Evolutionary conservation across 2,113 vertebrate species (phyloP), one percentile per base, ranked within the genome.

Genomic region (Corythornis vintsioides): DNA sequence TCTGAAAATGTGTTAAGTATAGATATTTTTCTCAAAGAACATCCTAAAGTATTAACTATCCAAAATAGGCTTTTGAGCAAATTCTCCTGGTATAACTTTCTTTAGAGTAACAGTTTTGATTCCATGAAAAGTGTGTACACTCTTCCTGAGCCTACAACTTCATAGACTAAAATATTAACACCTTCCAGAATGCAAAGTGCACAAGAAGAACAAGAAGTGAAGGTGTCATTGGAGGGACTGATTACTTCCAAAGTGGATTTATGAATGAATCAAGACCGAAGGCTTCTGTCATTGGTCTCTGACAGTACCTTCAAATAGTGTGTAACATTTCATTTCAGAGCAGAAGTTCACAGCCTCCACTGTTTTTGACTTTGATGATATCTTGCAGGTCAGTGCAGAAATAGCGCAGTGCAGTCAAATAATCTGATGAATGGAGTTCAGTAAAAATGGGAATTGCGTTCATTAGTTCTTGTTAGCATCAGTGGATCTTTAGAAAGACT

Each of bases 381-480:
- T 38, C 61, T 78, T 76, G 77, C 93, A 88, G 63, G 61, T 88
- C 73, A 90, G 26, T 90, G 69, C 4, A 14, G 53, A 92, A 93
- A 94, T 85, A 87, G 56, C 52, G 82, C 0, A 1, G 61, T n/a
- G 33, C 31, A 74, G 65, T 81, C 79, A 96, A 95, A 90, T 69
- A 88, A 81, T 56, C 86, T 81, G 86, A 94, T 78, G 77, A 93
- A 88, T 81, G 65, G 50, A 18, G 18, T 40, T 76, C 61, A 84
- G 57, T 82, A 72, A 94, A 89, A 92, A 61, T 18, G 33, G 40
- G 45, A 93, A 94, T 52, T 91, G 60, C 63, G 80, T 90, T 90
- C n/a, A 88, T 75, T 88, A 90, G 50, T 65, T 88, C 76, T 93
- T 69, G 53, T 85, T 84, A 94, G 66, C 45, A 92, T 7, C 35